phyloP scores from a whole-genome alignment of 2,797 vertebrate species.

The Crax fasciolata region DNA sequence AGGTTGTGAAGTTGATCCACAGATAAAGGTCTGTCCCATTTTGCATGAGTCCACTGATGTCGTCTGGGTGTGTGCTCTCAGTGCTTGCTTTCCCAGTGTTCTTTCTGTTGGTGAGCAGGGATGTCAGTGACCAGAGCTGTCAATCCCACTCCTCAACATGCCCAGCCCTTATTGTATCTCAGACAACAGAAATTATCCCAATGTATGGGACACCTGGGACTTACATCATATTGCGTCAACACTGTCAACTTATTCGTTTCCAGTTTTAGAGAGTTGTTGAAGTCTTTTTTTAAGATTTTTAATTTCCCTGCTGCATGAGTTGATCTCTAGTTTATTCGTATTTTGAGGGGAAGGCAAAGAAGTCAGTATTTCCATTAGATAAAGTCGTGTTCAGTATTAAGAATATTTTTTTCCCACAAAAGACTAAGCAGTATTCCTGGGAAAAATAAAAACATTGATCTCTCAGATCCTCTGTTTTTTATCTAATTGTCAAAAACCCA shows the following conservation, averaged over 20 bases:
- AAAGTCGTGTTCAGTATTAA: not conserved
- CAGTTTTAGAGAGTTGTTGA: not conserved
- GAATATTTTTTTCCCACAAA: not conserved
- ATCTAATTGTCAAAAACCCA: not conserved
- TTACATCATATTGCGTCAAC: not conserved
- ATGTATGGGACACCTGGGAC: not conserved
- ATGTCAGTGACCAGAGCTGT: not conserved
- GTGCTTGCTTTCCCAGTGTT: not conserved
- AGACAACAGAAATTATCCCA: not conserved
- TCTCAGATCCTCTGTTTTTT: not conserved
- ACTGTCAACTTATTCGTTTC: not conserved
- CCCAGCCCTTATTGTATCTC: not conserved
- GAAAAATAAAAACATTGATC: not conserved
- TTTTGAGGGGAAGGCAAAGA: not conserved
- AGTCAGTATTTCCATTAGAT: not conserved
- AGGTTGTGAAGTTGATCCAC: not conserved
- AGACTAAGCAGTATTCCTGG: not conserved
- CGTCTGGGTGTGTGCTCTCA: accelerated
- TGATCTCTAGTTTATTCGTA: not conserved
- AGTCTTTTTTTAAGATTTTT: not conserved
- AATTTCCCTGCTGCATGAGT: not conserved
- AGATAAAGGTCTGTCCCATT: not conserved
- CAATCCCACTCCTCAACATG: not conserved
- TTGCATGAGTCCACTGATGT: accelerated
- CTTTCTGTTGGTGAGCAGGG: not conserved